Base-by-base conservation (phyloP, 2,797 vertebrate genomes). In the Podarcis lilfordi region DNA sequence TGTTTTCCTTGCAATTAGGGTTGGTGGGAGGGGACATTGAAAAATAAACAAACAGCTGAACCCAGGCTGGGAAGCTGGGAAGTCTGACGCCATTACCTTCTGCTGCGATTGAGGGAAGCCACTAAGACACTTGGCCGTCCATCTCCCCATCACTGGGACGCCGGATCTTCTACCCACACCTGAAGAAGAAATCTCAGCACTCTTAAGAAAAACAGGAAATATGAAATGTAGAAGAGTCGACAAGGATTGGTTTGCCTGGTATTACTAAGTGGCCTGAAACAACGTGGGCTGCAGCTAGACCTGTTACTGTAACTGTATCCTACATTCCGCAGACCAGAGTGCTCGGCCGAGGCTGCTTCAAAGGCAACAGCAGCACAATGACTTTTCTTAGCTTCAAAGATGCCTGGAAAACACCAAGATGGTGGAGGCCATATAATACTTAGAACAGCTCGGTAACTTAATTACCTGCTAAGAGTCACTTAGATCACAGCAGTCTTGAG, bases 181-280 rank as follows among this genome's bases (percentile, higher is more conserved):
- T 89, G 59, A 90, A 91, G 92, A 93, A 91, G 89, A 94, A 89
- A 89, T 93, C 81, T 93, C 81, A 93, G 29, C 2, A 13, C 32
- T 92, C 89, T 91, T 89, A 74, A 45, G 59, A 45, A 32, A 85
- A 81, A 71, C n/a, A 80, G 89, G 95, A 90, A 0, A 0, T 86
- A 78, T 83, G 92, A 94, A 85, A 75, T 92, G n/a, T 87, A 88
- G 50, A 93, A n/a, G 23, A 59, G 91, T 71, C 64, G 92, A 89
- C 86, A 93, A 45, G 84, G 86, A 91, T 84, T 90, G 85, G 82
- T 91, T 79, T 89, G 89, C 83, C 76, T 82, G 74, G 37, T 92
- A 88, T 84, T 91, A 89, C 94, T 90, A 87, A 23, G 17, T 86
- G 88, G 83, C 89, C 91, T 93, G 89, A 76, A 86, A 92, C 90